A percentile compares a stretch with the other conserved stretches of the same genome.
phyloP scores from a whole-genome alignment of 2,797 vertebrate genomes.

The Lophius americanus region DNA sequence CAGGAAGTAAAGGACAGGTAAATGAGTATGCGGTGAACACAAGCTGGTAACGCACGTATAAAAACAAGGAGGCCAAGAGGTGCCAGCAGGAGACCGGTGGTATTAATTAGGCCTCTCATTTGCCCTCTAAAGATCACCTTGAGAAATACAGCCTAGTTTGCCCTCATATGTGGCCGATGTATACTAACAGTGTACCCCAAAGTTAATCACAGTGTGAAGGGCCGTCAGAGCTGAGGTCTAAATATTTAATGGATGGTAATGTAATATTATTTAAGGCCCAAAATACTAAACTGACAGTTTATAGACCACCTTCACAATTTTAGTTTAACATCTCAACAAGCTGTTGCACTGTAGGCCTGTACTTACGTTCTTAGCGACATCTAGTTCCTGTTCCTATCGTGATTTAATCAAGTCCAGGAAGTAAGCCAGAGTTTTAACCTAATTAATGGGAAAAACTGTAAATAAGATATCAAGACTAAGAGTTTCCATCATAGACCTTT shows the following conservation, averaged over 20 bases:
- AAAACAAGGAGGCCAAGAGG: slow-evolving; percentile 67
- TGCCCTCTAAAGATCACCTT: slow-evolving; percentile 72
- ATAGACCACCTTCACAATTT: not conserved
- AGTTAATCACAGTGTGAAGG: slow-evolving; percentile 41
- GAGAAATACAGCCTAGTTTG: slow-evolving; percentile 44
- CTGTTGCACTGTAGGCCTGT: not conserved
- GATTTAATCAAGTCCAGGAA: not conserved
- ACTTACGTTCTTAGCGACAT: not conserved
- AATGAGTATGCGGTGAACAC: slow-evolving; percentile 71
- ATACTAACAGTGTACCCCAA: slow-evolving; percentile 16
- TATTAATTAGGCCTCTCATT: slow-evolving; percentile 72
- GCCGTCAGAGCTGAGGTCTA: slow-evolving; percentile 44
- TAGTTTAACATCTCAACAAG: not conserved
- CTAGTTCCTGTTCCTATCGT: not conserved
- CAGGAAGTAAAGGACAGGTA: slow-evolving; percentile 49
- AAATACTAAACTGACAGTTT: too few species aligned
- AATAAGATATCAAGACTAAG: too few species aligned
- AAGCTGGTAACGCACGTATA: slow-evolving; percentile 74
- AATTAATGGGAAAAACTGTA: too few species aligned
- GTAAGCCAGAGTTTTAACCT: too few species aligned
- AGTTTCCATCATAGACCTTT: too few species aligned
- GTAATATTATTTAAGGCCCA: slow-evolving; percentile 14
- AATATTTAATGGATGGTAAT: slow-evolving; percentile 47
- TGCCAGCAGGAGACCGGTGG: slow-evolving; percentile 46
- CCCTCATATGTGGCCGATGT: slow-evolving; percentile 45